Evolutionary conservation across 2,888 invertebrate genomes (phyloP).

Genomic region (Vesta saturnalis): DNA sequence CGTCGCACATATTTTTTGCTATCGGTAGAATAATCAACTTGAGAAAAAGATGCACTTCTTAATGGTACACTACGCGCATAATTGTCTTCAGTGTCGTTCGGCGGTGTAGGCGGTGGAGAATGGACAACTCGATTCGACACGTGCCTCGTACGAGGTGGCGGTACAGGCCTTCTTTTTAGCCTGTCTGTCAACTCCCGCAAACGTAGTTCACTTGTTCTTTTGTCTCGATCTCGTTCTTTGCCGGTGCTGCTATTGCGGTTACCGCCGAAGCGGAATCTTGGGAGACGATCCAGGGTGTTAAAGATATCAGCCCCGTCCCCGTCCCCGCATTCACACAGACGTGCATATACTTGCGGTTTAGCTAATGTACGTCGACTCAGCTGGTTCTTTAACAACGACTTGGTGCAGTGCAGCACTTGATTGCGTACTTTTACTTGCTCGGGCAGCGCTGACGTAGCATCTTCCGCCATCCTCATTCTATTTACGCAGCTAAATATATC

Average conservation of each 20-base stretch:
- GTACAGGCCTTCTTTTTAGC: conserved; percentile 68
- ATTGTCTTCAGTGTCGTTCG: conserved; percentile 37
- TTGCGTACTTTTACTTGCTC: conserved; percentile 58
- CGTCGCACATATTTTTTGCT: conserved; percentile 69
- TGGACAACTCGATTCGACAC: conserved; percentile 64
- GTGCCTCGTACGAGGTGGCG: conserved; percentile 60
- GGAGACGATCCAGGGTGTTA: conserved; percentile 83
- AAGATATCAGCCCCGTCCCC: conserved; percentile 52
- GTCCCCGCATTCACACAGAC: conserved; percentile 56
- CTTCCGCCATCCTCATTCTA: conserved; percentile 60
- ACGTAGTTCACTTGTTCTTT: conserved; percentile 72
- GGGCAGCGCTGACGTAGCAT: conserved; percentile 59
- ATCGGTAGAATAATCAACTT: conserved; percentile 78
- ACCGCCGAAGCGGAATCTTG: conserved; percentile 79
- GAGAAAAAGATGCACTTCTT: conserved; percentile 88
- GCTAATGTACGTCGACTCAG: conserved; percentile 59
- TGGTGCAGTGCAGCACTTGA: conserved; percentile 57
- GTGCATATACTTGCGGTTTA: conserved; percentile 58
- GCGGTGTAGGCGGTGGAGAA: conserved; percentile 49
- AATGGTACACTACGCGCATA: conserved; percentile 66
- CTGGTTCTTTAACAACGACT: conserved; percentile 55
- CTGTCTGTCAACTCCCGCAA: conserved; percentile 81
- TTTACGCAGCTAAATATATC: conserved; percentile 64
- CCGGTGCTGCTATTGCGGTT: conserved; percentile 56
- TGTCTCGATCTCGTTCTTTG: conserved; percentile 49